Conservation (phyloP, 1,140 invertebrate species). For the Argopecten irradians region DNA sequence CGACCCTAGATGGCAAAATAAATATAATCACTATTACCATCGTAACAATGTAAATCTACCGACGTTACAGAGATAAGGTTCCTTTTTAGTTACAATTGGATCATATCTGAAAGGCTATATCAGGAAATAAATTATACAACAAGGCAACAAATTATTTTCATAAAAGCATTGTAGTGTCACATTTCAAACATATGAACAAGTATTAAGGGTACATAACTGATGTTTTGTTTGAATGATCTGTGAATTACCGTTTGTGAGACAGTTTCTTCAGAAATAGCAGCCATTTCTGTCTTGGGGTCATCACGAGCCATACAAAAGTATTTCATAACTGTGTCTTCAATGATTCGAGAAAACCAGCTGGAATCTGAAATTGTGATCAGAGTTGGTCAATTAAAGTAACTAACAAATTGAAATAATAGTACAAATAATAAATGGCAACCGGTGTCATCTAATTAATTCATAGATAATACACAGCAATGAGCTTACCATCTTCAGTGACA, state of each 20-base stretch:
- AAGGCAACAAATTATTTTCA: too few relatives aligned
- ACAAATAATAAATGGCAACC: background rate
- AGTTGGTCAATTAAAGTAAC: background rate
- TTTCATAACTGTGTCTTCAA: slow-evolving; percentile 68
- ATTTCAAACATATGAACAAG: too few relatives aligned
- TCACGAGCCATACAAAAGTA: slow-evolving; percentile 71
- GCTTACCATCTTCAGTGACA: slow-evolving; percentile 70
- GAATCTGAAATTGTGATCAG: slow-evolving; percentile 59
- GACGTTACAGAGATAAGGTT: too few relatives aligned
- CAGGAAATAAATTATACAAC: too few relatives aligned
- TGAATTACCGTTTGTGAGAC: slow-evolving; percentile 54
- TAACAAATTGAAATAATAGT: background rate
- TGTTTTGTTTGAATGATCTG: too few relatives aligned
- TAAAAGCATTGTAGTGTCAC: too few relatives aligned
- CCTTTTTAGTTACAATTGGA: too few relatives aligned
- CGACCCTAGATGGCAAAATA: slow-evolving; percentile 41
- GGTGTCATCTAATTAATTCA: background rate
- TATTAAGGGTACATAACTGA: too few relatives aligned
- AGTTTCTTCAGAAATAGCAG: slow-evolving; percentile 65
- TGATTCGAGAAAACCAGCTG: slow-evolving; percentile 65
- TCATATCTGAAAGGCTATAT: too few relatives aligned
- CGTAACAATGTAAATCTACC: too few relatives aligned
- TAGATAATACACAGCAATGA: background rate
- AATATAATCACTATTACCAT: background rate
- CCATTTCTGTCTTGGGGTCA: slow-evolving; percentile 63